Conservation (phyloP, 2,888 invertebrate species). For the Megamerina dolium region DNA sequence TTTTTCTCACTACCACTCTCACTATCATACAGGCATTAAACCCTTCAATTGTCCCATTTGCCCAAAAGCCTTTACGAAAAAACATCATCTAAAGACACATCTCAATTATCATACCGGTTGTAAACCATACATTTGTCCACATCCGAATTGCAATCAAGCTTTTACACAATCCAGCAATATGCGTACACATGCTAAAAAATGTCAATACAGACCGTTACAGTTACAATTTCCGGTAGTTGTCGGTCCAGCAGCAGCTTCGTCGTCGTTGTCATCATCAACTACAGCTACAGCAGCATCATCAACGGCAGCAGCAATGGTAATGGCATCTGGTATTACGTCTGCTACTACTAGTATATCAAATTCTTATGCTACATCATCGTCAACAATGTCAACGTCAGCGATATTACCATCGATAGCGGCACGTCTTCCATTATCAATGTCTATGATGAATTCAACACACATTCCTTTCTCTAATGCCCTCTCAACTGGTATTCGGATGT, state of each 20-base stretch:
- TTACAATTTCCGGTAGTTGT: constrained; percentile 23
- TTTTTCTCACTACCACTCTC: background rate
- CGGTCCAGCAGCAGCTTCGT: constrained; percentile 6
- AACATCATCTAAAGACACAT: constrained; percentile 78
- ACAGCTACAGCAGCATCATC: constrained; percentile 16
- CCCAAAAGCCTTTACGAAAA: constrained; percentile 75
- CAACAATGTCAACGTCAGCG: constrained; percentile 11
- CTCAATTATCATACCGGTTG: constrained; percentile 79
- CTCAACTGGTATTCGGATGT: constrained; percentile 24
- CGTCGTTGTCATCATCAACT: constrained; percentile 12
- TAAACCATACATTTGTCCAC: constrained; percentile 70
- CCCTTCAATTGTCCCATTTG: constrained; percentile 60
- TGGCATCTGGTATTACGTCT: too few relatives aligned
- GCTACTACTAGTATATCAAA: constrained; percentile 6
- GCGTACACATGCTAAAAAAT: constrained; percentile 80
- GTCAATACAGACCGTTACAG: constrained; percentile 48
- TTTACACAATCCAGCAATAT: constrained; percentile 84
- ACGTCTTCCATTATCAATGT: constrained; percentile 2
- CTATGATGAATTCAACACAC: constrained; percentile 14
- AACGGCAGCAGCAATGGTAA: constrained; percentile 12
- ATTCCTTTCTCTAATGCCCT: constrained; percentile 21
- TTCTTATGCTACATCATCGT: constrained; percentile 13
- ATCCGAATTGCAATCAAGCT: constrained; percentile 62
- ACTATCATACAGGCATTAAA: constrained; percentile 69
- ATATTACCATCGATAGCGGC: constrained; percentile 1